A percentile compares a stretch with the other conserved stretches of the same genome.
Conservation (phyloP, 2,113 vertebrate species). For the Cavia aperea region DNA sequence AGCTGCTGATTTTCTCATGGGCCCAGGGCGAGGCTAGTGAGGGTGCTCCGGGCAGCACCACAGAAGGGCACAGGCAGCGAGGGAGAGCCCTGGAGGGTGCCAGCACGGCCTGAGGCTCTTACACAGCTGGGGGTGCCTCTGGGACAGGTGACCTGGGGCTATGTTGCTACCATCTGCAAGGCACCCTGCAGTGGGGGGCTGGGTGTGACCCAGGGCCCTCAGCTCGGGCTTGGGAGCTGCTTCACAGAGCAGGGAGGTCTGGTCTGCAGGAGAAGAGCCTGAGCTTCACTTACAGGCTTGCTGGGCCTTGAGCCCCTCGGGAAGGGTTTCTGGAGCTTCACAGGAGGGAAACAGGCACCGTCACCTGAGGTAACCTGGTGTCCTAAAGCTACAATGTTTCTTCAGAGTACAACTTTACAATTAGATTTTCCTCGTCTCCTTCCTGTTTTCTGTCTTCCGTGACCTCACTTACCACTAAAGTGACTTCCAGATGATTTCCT, state of each 20-base stretch:
- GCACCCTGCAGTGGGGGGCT: neutral
- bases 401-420: neutral
- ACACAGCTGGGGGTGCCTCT: no score
- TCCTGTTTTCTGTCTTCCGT: neutral
- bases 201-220: neutral
- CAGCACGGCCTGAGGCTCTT: neutral
- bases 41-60: neutral
- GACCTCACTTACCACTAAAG: neutral
- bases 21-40: neutral
- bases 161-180: neutral
- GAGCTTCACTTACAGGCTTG: neutral
- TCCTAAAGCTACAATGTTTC: neutral
- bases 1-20: neutral
- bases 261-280: neutral
- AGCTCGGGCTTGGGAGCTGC: neutral
- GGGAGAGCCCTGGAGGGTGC: accelerated
- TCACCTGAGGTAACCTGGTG: neutral
- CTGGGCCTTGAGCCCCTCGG: neutral
- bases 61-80: neutral
- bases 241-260: neutral
- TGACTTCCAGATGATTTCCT: neutral
- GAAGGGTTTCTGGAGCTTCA: neutral
- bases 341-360: neutral
- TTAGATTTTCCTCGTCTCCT: neutral
- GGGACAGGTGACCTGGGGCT: neutral